Evolutionary conservation across 2,888 invertebrate genomes (phyloP), one percentile per base, ranked within the genome.

Genomic region (Caenorhabditis sp.): DNA sequence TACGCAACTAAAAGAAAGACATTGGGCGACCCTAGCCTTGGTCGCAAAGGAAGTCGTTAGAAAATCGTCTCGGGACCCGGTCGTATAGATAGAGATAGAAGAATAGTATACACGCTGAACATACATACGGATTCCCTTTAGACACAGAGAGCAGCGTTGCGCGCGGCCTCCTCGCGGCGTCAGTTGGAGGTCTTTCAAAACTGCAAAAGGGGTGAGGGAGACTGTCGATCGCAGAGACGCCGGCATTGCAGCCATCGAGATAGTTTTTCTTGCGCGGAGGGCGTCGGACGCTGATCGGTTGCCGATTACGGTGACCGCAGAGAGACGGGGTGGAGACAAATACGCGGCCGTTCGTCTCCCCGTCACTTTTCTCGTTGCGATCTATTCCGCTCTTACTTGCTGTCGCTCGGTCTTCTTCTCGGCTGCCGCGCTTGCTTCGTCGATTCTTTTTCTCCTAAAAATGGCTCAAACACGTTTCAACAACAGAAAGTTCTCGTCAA

Each of bases 391-490:
- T 67, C 53, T 65, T 62, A 62, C 51, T 76, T 18, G 53, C 70
- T 20, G 50, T 51, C 40, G 18, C 47, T 22, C 44, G 35, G 50
- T 65, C 67, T 62, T 61, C 53, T 56, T 26, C 37, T 15, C 15
- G 22, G 44, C 18, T 20, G 50, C 60, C 60, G 20, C 18, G 2
- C 22, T 32, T 15, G 22, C 26, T 64, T 13, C 5, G 35, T 35
- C 47, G 22, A 15, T 24, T 44, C 28, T 20, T 35, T 20, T 55
- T n/a, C 18, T n/a, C 18, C 22, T 18, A 37, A 71, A 60, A 44
- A 87, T 87, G 87, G 87, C 87, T 69, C 87, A 87, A 78, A 83
- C 84, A 24, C 85, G 84, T 64, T 85, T 83, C 72, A 64, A 58
- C 53, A 72, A 69, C 28, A 82, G 62, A 62, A 85, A 84, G 62